phyloP scores from a whole-genome alignment of 2,888 invertebrate species.

The Ditula angustiorana region DNA sequence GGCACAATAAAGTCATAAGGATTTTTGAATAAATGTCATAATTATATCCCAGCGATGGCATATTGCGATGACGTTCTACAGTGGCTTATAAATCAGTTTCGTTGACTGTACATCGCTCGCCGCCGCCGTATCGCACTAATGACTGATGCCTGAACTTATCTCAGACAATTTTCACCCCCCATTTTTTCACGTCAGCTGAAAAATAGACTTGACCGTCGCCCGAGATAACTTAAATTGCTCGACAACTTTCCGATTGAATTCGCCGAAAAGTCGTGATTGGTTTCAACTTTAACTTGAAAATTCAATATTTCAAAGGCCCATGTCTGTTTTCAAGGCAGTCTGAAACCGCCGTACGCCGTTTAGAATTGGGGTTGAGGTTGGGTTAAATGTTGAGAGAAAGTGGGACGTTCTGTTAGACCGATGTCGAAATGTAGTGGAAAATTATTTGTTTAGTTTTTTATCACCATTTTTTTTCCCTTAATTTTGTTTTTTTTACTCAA shows the following conservation, averaged over 20 bases:
- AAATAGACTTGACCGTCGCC: background rate
- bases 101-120: too few relatives aligned
- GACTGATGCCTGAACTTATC: background rate
- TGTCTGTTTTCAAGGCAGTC: background rate
- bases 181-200: background rate
- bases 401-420: background rate
- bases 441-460: background rate
- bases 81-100: too few relatives aligned
- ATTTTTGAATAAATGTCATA: too few relatives aligned
- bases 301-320: background rate
- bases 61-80: too few relatives aligned
- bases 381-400: background rate
- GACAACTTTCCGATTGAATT: constrained; percentile 29
- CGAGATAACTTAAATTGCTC: constrained; percentile 27
- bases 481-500: too few relatives aligned
- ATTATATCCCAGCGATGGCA: too few relatives aligned
- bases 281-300: background rate
- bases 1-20: too few relatives aligned
- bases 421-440: background rate
- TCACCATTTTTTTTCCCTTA: background rate
- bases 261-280: constrained; percentile 2
- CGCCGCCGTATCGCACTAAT: too few relatives aligned
- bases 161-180: background rate
- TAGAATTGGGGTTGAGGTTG: background rate
- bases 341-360: background rate